phyloP scores from a whole-genome alignment of 2,797 vertebrate species.

The Spheniscus humboldti region DNA sequence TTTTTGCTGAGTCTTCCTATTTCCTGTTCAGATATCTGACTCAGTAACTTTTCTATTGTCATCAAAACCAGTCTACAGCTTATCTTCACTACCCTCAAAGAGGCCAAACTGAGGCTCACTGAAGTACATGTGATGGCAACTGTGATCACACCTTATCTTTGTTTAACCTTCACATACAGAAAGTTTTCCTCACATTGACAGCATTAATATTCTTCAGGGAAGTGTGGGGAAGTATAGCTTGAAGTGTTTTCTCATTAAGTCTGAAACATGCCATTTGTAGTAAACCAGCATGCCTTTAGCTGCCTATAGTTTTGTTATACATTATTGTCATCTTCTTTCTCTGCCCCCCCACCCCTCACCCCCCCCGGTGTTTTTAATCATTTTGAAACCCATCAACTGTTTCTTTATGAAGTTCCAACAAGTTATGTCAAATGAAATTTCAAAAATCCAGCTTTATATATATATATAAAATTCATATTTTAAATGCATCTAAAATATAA shows the following conservation, averaged over 20 bases:
- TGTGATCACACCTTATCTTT: background rate
- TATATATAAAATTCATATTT: background rate
- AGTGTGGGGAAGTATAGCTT: background rate
- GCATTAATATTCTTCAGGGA: background rate
- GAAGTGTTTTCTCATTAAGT: background rate
- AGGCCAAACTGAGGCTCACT: background rate
- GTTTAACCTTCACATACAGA: background rate
- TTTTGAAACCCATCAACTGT: background rate
- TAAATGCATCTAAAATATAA: background rate
- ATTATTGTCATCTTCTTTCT: background rate
- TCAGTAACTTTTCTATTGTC: background rate
- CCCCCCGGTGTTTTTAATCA: rapidly evolving
- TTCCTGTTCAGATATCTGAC: background rate
- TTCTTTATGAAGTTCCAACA: background rate
- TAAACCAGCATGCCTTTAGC: background rate
- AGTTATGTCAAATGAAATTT: background rate
- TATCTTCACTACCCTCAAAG: background rate
- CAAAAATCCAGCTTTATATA: background rate
- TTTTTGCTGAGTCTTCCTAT: background rate
- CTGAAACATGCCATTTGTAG: background rate
- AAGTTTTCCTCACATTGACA: background rate
- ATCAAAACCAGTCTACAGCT: background rate
- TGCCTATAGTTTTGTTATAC: background rate
- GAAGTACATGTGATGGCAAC: background rate
- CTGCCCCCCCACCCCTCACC: too few species aligned